phyloP scores from a whole-genome alignment of 2,888 invertebrate species.

The Agriopis aurantiaria region DNA sequence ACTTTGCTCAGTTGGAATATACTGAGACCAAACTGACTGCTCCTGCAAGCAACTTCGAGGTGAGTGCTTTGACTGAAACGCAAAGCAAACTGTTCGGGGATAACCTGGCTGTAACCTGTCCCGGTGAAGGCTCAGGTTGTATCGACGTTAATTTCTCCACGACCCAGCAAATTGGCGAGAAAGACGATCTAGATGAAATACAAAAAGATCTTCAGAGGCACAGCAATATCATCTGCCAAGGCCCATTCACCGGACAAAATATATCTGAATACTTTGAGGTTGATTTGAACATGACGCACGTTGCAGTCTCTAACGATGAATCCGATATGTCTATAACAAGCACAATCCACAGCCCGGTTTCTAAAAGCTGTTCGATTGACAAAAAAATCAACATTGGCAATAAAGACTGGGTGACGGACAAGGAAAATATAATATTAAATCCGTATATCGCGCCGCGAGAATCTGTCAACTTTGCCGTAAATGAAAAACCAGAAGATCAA shows the following conservation, averaged over 20 bases:
- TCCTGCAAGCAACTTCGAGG: conserved; percentile 66
- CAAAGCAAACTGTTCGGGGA: conserved; percentile 69
- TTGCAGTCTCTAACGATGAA: conserved; percentile 55
- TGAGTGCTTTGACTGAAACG: conserved; percentile 69
- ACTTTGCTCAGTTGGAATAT: conserved; percentile 65
- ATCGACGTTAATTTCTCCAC: conserved; percentile 73
- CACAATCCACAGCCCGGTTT: conserved; percentile 63
- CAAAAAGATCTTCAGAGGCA: conserved; percentile 63
- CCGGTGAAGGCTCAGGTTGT: conserved; percentile 64
- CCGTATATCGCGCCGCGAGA: conserved; percentile 68
- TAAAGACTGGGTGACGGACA: conserved; percentile 69
- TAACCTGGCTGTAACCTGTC: conserved; percentile 59
- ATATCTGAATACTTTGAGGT: conserved; percentile 74
- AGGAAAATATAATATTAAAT: conserved; percentile 76
- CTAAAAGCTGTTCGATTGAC: conserved; percentile 53
- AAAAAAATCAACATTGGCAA: conserved; percentile 46
- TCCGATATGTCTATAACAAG: conserved; percentile 80
- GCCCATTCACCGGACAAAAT: conserved; percentile 54
- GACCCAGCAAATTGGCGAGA: conserved; percentile 55
- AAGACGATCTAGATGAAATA: conserved; percentile 75
- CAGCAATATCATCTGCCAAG: conserved; percentile 53
- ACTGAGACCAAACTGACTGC: conserved; percentile 58
- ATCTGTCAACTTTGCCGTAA: conserved; percentile 65
- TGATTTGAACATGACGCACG: conserved; percentile 71
- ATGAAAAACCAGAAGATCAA: conserved; percentile 62